Evolutionary conservation across 1,140 invertebrate genomes (phyloP).

Genomic region (Lucilia sericata): DNA sequence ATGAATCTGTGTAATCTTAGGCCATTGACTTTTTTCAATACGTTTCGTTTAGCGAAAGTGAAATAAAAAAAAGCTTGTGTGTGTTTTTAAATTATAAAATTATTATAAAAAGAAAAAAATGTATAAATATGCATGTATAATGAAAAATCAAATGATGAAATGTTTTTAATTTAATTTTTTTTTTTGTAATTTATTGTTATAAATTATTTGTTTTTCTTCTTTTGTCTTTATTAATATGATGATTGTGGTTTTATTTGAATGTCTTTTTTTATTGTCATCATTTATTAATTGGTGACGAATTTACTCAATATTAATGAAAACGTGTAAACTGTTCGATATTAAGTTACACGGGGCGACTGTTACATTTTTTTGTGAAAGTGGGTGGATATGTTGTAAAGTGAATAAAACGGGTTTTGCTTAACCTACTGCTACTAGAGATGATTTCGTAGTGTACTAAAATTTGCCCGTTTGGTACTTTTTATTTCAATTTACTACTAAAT

Average conservation of each 20-base stretch:
- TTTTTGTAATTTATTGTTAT: not conserved
- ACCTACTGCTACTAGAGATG: too few species aligned
- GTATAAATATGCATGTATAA: not conserved
- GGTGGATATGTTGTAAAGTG: too few species aligned
- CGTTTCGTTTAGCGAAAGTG: slow-evolving; percentile 8
- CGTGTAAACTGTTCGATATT: not conserved
- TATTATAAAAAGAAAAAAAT: too few species aligned
- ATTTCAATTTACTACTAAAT: too few species aligned
- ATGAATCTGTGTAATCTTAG: not conserved
- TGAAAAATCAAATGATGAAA: slow-evolving; percentile 1
- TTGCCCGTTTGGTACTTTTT: too few species aligned
- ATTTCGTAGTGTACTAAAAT: too few species aligned
- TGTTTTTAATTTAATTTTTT: not conserved
- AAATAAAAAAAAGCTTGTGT: not conserved
- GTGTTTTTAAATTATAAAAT: not conserved
- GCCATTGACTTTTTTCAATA: not conserved
- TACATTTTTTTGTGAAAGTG: not conserved
- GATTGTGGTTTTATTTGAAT: not conserved
- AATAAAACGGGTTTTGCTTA: too few species aligned
- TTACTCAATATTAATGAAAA: not conserved
- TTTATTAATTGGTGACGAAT: slow-evolving; percentile 3
- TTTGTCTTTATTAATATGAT: not conserved
- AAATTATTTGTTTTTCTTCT: not conserved
- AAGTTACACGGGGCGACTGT: not conserved
- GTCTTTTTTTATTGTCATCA: not conserved